A percentile compares a stretch with the other conserved stretches of the same genome.
phyloP scores from a whole-genome alignment of 2,888 invertebrate species.

The Emmelina monodactyla region DNA sequence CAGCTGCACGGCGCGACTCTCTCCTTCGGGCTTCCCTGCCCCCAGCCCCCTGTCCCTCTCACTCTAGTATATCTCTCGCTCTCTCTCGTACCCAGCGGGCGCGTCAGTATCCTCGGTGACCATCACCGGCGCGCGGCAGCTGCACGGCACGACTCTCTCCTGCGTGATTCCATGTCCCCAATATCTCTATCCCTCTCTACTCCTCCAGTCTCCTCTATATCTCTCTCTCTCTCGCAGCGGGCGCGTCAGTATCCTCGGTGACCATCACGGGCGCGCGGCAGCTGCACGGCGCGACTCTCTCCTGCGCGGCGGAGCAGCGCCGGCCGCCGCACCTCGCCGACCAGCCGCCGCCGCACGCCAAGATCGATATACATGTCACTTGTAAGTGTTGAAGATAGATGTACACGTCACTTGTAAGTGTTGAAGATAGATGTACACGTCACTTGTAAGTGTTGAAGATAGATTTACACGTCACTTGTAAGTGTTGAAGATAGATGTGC shows the following conservation, averaged over 20 bases:
- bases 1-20: conserved; percentile 89
- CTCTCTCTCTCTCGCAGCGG: conserved; percentile 30
- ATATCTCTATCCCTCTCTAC: no score
- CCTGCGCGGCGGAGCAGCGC: conserved; percentile 80
- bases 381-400: conserved; percentile 28
- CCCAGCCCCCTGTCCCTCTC: no score
- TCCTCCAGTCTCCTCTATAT: no score
- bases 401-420: neutral
- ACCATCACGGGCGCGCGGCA: conserved; percentile 79
- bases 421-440: neutral
- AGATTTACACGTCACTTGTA: neutral
- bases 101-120: no score
- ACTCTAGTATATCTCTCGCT: no score
- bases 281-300: conserved; percentile 86
- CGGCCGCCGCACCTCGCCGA: conserved; percentile 43
- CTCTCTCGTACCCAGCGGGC: no score
- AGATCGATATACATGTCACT: conserved; percentile 55
- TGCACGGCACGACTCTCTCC: conserved; percentile 90
- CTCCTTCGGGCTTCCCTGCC: no score
- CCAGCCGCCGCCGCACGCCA: conserved; percentile 29
- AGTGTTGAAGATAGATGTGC: neutral
- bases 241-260: conserved; percentile 60
- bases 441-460: neutral
- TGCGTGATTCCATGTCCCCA: no score
- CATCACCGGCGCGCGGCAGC: conserved; percentile 79